Evolutionary conservation across 2,113 vertebrate species (phyloP).

Genomic region (Cisticola juncidis): DNA sequence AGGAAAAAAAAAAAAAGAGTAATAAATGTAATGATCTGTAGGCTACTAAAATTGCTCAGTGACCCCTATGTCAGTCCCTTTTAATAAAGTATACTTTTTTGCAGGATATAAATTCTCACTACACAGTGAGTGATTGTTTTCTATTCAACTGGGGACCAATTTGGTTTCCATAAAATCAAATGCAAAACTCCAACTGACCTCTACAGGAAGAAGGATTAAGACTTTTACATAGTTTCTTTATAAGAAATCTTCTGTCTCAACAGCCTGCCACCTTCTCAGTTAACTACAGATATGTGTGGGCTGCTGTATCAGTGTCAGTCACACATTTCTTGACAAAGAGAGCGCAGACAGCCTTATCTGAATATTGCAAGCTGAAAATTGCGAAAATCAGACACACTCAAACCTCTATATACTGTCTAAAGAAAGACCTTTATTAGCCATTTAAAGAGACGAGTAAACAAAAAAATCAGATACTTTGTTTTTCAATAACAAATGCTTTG

Average conservation of each 20-base stretch:
- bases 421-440: neutral
- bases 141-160: neutral
- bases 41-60: conserved; percentile 16
- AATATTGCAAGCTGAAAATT: neutral
- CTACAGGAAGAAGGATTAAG: conserved; percentile 31
- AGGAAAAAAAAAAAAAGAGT: neutral
- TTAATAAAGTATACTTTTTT: conserved; percentile 2
- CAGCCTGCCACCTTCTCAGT: neutral
- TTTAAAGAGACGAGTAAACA: neutral
- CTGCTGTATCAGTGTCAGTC: neutral
- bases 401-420: neutral
- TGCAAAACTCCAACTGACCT: neutral
- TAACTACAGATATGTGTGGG: neutral
- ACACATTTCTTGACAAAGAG: neutral
- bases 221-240: neutral
- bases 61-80: conserved; percentile 4
- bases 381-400: neutral
- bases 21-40: conserved; percentile 39
- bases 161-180: conserved; percentile 4
- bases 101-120: conserved; percentile 13
- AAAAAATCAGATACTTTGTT: neutral
- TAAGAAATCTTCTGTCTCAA: conserved; percentile 5
- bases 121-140: conserved; percentile 34
- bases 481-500: neutral
- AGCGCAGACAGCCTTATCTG: neutral